Percentiles rank a stretch among this genome's conserved stretches.
These are phyloP conservation scores for Synanthedon andrenaeformis DNA, from an alignment of 2,888 invertebrate species.

Conservation along the genomic window DNA sequence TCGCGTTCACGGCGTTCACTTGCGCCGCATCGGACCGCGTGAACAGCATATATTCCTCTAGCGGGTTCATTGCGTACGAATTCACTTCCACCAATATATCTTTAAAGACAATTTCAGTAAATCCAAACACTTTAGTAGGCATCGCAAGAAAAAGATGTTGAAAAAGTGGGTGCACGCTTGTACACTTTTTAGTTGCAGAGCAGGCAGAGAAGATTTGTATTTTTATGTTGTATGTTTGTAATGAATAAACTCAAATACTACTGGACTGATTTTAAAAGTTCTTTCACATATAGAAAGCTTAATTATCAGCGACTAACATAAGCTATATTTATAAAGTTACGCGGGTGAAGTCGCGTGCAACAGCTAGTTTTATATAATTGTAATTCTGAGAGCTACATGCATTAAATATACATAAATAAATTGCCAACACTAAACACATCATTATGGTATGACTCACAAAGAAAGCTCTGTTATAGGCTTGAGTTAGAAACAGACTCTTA, in stretches of 20 bases:
- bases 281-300: too few species aligned
- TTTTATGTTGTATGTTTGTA: too few species aligned
- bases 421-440: not conserved
- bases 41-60: slow-evolving; percentile 94
- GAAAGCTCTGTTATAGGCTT: too few species aligned
- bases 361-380: not conserved
- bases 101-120: slow-evolving; percentile 28
- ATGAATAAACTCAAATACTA: too few species aligned
- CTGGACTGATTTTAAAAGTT: too few species aligned
- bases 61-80: slow-evolving; percentile 83
- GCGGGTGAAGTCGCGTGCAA: too few species aligned
- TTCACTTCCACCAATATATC: slow-evolving; percentile 90
- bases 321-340: too few species aligned
- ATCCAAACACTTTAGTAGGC: not conserved
- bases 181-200: too few species aligned
- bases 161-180: not conserved
- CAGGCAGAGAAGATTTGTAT: not conserved
- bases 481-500: too few species aligned
- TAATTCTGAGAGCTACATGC: not conserved
- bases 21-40: slow-evolving; percentile 86
- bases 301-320: too few species aligned
- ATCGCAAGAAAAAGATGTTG: not conserved
- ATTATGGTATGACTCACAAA: not conserved
- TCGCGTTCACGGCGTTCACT: slow-evolving; percentile 87
- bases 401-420: not conserved